These are phyloP conservation scores for Octonoba sinensis DNA, from an alignment of 2,888 invertebrate genomes.

Conservation along the genomic window DNA sequence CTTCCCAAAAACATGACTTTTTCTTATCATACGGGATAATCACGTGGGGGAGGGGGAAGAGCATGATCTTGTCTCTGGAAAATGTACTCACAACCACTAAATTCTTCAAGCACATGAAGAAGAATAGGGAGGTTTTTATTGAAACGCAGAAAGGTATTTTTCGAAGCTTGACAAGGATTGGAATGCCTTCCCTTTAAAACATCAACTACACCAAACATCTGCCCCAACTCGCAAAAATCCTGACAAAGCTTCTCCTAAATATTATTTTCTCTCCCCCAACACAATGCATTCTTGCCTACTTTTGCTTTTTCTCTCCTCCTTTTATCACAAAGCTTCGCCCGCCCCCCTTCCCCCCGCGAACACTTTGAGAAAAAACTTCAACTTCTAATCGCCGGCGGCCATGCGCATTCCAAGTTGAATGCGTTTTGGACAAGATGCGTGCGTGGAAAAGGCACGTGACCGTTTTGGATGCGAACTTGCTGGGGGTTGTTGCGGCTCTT, in stretches of 20 bases:
- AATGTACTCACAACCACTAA: too few relatives aligned
- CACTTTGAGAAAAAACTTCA: slow-evolving; percentile 1
- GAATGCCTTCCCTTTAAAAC: neutral
- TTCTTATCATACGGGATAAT: too few relatives aligned
- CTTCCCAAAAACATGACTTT: too few relatives aligned
- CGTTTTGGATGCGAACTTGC: slow-evolving; percentile 11
- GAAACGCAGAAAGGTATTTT: slow-evolving; percentile 10
- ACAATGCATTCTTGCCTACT: slow-evolving; percentile 32
- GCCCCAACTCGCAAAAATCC: slow-evolving; percentile 16
- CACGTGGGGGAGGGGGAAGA: too few relatives aligned
- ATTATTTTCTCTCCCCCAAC: slow-evolving; percentile 23
- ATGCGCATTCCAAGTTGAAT: slow-evolving; percentile 31
- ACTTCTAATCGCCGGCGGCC: slow-evolving; percentile 2
- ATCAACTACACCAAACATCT: slow-evolving; percentile 37
- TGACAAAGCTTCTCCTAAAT: slow-evolving; percentile 19
- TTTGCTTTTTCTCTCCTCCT: slow-evolving; percentile 6
- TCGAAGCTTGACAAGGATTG: neutral
- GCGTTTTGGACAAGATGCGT: slow-evolving; percentile 40
- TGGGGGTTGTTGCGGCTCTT: slow-evolving; percentile 16
- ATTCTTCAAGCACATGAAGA: too few relatives aligned
- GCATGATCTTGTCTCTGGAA: too few relatives aligned
- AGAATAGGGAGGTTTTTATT: too few relatives aligned
- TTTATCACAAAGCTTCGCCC: neutral
- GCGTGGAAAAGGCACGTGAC: slow-evolving; percentile 44
- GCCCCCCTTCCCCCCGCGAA: too few relatives aligned